Base-by-base conservation (phyloP, 2,113 vertebrate species). In the Percina caprodes region DNA sequence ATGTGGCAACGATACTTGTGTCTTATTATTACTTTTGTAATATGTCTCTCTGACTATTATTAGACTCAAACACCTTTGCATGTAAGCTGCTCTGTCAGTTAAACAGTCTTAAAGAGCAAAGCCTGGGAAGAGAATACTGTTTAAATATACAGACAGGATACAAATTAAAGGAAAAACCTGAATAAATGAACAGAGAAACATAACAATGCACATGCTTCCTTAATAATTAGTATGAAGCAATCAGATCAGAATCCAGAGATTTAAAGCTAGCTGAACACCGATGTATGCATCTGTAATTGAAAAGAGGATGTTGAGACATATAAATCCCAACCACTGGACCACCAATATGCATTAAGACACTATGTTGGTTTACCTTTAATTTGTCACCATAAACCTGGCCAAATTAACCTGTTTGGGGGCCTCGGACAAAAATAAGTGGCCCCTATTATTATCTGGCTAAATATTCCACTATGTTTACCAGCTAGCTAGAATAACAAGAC, bases 101-200 rank as follows among this genome's bases (percentile, higher is more conserved):
- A 70, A 71, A 73, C 24, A 45, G 52, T 49, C 30, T 63, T 71
- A 35, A 73, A 76, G 80, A 79, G 84, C 69, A 49, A 84, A 70
- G 68, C 21, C 13, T 61, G 0, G 48, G 77, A 55, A 74, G 39
- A 63, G 70, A 48, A 42, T 6, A 39, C 39, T 39, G 39, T 39
- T 39, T 35, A 30, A 42, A 75, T 54, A 26, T 14, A 45, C 45
- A 76, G 61, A 61, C 0, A 7, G 35, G 18, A 13, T 49, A 24
- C 8, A 46, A 5, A 54, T n/a, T 9, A 10, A 39, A 18, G 23
- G 35, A 11, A 14, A 45, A 61, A 60, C 4, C 6, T 1, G 35
- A 48, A 66, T 4, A 48, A 67, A 58, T 58, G 14, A 39, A 9
- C 4, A 6, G 45, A 39, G 45, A 35, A 23, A 59, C 9, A 23